These are phyloP conservation scores for Eira barbara DNA, from an alignment of 2,113 vertebrate species.

Conservation along the genomic window DNA sequence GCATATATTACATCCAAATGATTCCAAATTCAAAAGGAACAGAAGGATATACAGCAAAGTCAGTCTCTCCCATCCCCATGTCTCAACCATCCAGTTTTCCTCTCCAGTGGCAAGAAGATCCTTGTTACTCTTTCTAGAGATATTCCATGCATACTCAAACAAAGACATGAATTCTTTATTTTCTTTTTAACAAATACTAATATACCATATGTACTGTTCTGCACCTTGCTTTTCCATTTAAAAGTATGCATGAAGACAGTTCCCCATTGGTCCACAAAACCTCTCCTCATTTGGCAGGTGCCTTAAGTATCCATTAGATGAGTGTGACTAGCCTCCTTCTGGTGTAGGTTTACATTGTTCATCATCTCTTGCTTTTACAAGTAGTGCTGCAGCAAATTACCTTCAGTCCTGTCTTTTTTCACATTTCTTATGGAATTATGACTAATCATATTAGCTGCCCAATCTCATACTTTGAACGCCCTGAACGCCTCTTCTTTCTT, in stretches of 20 bases:
- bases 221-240: not conserved
- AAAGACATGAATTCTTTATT: not conserved
- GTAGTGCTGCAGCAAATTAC: not conserved
- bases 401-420: not conserved
- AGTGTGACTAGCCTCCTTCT: not conserved
- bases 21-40: slow-evolving; percentile 15
- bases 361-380: not conserved
- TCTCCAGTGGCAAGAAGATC: not conserved
- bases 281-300: not conserved
- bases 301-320: not conserved
- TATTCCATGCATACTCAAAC: not conserved
- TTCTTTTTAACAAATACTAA: not conserved
- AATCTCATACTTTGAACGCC: not conserved
- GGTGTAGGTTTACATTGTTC: not conserved
- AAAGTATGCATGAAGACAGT: not conserved
- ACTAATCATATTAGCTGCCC: not conserved
- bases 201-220: not conserved
- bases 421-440: not conserved
- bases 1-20: not conserved
- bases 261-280: not conserved
- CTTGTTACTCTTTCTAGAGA: not conserved
- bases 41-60: not conserved
- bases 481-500: not conserved
- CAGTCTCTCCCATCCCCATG: not conserved
- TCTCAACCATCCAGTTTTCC: not conserved